Percentiles rank a stretch among this genome's conserved stretches.
Conservation (phyloP, 2,113 vertebrate genomes). For the Tor tambroides region DNA sequence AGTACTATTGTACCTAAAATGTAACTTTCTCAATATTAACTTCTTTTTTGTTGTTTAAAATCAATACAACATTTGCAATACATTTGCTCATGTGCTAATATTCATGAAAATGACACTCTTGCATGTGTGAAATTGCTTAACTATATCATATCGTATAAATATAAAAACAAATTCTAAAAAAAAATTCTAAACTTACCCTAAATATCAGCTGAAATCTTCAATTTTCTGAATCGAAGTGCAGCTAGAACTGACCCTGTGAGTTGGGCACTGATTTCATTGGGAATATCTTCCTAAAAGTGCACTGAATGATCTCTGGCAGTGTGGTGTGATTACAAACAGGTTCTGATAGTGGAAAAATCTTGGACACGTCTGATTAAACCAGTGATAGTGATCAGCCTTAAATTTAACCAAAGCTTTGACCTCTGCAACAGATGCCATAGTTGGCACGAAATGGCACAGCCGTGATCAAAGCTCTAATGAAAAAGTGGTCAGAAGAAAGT, state of each 20-base stretch:
- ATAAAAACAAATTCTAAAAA: too few relatives aligned
- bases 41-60: too few relatives aligned
- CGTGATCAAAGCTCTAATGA: neutral
- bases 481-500: constrained; percentile 18
- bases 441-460: neutral
- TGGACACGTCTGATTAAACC: neutral
- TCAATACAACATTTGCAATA: too few relatives aligned
- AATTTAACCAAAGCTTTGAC: constrained; percentile 17
- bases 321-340: neutral
- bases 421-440: neutral
- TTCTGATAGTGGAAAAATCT: neutral
- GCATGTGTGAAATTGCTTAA: too few relatives aligned
- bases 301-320: neutral
- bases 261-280: neutral
- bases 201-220: neutral
- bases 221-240: neutral
- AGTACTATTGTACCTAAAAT: neutral
- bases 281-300: neutral
- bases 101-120: too few relatives aligned
- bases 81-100: too few relatives aligned
- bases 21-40: too few relatives aligned
- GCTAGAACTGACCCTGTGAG: neutral
- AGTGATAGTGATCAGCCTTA: neutral
- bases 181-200: neutral
- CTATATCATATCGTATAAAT: too few relatives aligned